phyloP scores from a whole-genome alignment of 2,797 vertebrate genomes.

The Anguilla anguilla region DNA sequence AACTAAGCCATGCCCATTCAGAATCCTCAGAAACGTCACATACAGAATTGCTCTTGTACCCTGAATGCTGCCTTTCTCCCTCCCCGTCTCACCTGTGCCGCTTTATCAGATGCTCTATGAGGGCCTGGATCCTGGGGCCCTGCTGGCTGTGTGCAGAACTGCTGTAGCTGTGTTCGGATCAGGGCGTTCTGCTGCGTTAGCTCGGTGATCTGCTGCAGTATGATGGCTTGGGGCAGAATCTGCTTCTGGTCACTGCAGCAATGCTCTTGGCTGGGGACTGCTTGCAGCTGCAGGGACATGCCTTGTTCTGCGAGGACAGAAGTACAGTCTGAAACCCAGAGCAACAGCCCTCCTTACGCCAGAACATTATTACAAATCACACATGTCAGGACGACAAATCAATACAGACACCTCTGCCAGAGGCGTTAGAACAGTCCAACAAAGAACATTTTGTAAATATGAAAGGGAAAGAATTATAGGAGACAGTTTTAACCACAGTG shows the following conservation, averaged over 20 bases:
- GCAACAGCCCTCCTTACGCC: not conserved
- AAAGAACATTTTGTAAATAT: no score
- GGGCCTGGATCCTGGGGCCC: not conserved
- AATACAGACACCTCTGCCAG: no score
- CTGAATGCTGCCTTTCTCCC: not conserved
- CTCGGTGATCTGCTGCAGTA: conserved; percentile 77
- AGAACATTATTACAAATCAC: not conserved
- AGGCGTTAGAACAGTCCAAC: no score
- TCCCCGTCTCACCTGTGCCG: conserved; percentile 53
- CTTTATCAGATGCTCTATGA: conserved; percentile 14
- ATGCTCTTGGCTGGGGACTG: conserved; percentile 12
- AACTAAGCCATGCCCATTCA: not conserved
- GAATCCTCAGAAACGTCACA: not conserved
- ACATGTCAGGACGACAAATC: no score
- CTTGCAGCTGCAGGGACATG: conserved; percentile 13
- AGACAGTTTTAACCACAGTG: no score
- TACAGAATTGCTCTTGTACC: not conserved
- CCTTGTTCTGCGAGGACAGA: conserved; percentile 32
- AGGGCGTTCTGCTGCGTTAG: conserved; percentile 78
- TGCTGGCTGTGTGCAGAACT: conserved; percentile 38
- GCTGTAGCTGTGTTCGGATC: conserved; percentile 76
- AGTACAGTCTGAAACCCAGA: conserved; percentile 17
- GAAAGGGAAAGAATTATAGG: no score
- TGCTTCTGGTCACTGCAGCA: not conserved
- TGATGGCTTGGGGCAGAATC: conserved; percentile 56